These are phyloP conservation scores for Phyllostomus hastatus DNA, from an alignment of 2,113 vertebrate species.

Conservation along the genomic window DNA sequence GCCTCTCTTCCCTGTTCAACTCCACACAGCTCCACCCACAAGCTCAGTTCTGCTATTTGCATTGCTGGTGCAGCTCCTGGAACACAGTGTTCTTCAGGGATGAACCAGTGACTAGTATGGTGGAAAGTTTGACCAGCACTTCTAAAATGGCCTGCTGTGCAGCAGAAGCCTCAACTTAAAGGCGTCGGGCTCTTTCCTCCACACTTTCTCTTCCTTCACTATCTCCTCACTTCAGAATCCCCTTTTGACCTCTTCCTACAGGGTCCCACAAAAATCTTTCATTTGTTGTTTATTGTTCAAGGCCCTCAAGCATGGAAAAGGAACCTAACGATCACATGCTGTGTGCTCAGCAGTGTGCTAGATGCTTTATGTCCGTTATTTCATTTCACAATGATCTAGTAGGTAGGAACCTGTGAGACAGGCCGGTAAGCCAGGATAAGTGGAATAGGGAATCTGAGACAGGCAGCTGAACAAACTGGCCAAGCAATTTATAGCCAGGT, in stretches of 20 bases:
- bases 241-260: not conserved
- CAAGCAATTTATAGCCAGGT: too few species aligned
- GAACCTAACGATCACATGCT: not conserved
- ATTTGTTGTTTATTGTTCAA: not conserved
- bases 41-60: slow-evolving; percentile 24
- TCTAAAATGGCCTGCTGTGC: not conserved
- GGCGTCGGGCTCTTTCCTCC: not conserved
- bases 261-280: not conserved
- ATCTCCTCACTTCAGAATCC: not conserved
- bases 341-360: not conserved
- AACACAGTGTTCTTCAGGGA: not conserved
- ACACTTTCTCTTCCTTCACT: not conserved
- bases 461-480: too few species aligned
- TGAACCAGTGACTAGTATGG: not conserved
- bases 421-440: too few species aligned
- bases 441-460: too few species aligned
- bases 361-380: not conserved
- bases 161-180: not conserved
- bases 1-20: slow-evolving; percentile 4
- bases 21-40: not conserved
- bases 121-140: not conserved
- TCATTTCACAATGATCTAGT: not conserved
- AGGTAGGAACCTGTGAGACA: not conserved
- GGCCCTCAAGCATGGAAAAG: not conserved
- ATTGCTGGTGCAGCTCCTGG: not conserved